phyloP scores from a whole-genome alignment of 2,888 invertebrate genomes.

The Drosophila histrio region DNA sequence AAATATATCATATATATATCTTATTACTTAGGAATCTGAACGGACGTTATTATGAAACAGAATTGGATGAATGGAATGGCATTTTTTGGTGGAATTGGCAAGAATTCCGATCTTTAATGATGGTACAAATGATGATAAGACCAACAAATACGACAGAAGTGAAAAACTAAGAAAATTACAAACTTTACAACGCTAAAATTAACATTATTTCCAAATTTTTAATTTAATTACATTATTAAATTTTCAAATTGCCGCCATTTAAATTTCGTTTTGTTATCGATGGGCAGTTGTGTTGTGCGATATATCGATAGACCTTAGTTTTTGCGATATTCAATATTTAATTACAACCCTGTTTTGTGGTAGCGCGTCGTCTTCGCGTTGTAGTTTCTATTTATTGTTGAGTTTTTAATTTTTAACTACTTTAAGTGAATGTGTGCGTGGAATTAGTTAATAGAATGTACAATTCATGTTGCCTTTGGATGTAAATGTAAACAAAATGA shows the following conservation, averaged over 20 bases:
- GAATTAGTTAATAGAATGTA: conserved; percentile 52
- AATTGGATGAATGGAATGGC: conserved; percentile 42
- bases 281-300: background rate
- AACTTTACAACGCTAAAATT: background rate
- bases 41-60: conserved; percentile 29
- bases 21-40: conserved; percentile 36
- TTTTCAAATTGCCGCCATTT: background rate
- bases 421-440: conserved; percentile 38
- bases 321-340: background rate
- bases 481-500: conserved; percentile 31
- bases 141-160: conserved; percentile 3
- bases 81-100: conserved; percentile 54
- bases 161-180: background rate
- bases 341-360: conserved; percentile 41
- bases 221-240: background rate
- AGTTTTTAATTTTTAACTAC: conserved; percentile 54
- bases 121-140: conserved; percentile 41
- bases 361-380: conserved; percentile 70
- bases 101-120: conserved; percentile 20
- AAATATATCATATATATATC: background rate
- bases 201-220: background rate
- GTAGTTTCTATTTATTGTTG: conserved; percentile 64
- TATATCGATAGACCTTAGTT: conserved; percentile 4
- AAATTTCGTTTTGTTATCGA: background rate
- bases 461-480: conserved; percentile 28